phyloP scores from a whole-genome alignment of 2,113 vertebrate species.

The Trinectes maculatus region DNA sequence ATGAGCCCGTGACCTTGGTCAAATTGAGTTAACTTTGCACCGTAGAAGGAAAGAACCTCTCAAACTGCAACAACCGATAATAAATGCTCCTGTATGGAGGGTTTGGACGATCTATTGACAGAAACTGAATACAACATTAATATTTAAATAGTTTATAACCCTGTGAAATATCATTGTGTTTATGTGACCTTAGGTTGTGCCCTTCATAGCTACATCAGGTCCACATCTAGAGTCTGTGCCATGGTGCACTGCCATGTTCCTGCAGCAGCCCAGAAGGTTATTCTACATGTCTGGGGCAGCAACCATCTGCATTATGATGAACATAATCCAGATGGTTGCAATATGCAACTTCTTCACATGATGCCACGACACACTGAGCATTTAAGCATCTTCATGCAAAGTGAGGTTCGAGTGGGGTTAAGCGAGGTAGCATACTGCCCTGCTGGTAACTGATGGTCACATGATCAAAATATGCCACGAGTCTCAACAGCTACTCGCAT shows the following conservation, averaged over 20 bases:
- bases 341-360: background rate
- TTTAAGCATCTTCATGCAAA: no score
- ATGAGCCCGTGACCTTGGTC: background rate
- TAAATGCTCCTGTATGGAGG: background rate
- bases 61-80: background rate
- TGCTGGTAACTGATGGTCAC: no score
- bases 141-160: background rate
- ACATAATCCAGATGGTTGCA: background rate
- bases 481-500: no score
- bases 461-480: no score
- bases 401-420: no score
- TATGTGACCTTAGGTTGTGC: no score
- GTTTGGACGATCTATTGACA: background rate
- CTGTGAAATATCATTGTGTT: background rate
- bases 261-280: no score
- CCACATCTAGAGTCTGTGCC: background rate
- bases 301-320: no score
- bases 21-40: background rate
- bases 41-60: background rate
- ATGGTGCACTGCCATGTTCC: no score
- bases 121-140: no score
- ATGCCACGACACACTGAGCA: no score
- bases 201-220: background rate
- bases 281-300: background rate
- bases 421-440: no score